A percentile compares a stretch with the other conserved stretches of the same genome.
Evolutionary conservation across 2,797 vertebrate species (phyloP).

Genomic region (Paguma larvata): DNA sequence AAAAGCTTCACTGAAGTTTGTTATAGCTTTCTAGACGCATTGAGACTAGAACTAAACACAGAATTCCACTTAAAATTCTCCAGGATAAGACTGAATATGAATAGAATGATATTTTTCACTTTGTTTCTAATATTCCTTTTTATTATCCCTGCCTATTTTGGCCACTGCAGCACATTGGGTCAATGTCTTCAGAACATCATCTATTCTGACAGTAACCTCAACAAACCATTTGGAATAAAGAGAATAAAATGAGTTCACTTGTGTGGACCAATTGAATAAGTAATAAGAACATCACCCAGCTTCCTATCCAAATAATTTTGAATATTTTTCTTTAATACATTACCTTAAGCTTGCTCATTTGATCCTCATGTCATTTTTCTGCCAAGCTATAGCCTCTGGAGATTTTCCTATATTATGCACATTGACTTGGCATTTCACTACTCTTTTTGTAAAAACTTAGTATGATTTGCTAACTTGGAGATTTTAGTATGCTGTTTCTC

Average conservation of each 20-base stretch:
- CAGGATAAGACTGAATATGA: neutral
- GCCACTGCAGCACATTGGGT: neutral
- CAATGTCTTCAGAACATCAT: neutral
- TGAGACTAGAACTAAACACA: neutral
- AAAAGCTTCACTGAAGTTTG: neutral
- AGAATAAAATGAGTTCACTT: neutral
- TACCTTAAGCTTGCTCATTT: slow-evolving; percentile 1
- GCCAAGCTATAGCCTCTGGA: neutral
- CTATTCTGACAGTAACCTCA: neutral
- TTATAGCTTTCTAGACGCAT: neutral
- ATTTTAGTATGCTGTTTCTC: neutral
- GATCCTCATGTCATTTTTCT: neutral
- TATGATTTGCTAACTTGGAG: neutral
- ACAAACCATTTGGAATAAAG: slow-evolving; percentile 33
- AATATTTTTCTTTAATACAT: neutral
- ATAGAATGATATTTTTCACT: neutral
- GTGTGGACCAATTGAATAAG: neutral
- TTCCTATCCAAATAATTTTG: neutral
- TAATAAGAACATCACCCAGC: neutral
- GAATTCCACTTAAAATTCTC: neutral
- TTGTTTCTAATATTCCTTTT: neutral
- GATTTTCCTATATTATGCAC: neutral
- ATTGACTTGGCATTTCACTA: slow-evolving; percentile 12
- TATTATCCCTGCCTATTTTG: neutral
- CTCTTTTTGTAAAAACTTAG: slow-evolving; percentile 24